These are phyloP conservation scores for Lissocephala sabroskyi DNA, from an alignment of 2,888 invertebrate genomes.

Conservation along the genomic window DNA sequence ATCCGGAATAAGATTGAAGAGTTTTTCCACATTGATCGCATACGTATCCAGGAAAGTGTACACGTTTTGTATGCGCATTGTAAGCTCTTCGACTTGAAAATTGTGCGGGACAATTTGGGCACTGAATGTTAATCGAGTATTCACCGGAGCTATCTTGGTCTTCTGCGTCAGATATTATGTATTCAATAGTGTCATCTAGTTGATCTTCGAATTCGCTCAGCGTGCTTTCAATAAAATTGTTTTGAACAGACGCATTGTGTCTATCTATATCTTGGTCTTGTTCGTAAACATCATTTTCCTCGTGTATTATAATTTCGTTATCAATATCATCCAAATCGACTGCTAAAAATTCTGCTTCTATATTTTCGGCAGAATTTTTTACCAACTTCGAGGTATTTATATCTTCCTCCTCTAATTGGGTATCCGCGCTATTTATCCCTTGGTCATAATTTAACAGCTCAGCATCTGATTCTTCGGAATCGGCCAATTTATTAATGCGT, in stretches of 20 bases:
- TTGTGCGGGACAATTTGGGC: constrained; percentile 45
- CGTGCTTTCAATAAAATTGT: constrained; percentile 28
- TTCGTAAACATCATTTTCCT: constrained; percentile 23
- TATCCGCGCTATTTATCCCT: too few species aligned
- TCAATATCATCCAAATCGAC: constrained; percentile 51
- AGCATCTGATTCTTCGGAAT: constrained; percentile 5
- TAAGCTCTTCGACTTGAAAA: constrained; percentile 44
- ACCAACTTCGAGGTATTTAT: background rate
- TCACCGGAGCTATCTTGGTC: constrained; percentile 43
- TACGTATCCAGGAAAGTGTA: constrained; percentile 54
- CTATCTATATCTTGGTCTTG: constrained; percentile 13
- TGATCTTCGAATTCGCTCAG: constrained; percentile 49
- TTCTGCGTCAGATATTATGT: constrained; percentile 42
- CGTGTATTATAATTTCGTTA: constrained; percentile 48
- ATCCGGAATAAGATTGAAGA: constrained; percentile 50
- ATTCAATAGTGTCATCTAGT: constrained; percentile 45
- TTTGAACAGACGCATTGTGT: constrained; percentile 13
- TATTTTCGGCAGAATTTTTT: background rate
- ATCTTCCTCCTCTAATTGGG: too few species aligned
- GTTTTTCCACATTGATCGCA: constrained; percentile 61
- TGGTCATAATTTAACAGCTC: constrained; percentile 10
- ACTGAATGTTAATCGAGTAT: constrained; percentile 43
- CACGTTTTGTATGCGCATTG: constrained; percentile 49
- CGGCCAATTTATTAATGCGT: constrained; percentile 20
- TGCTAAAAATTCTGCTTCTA: constrained; percentile 34